Percentiles rank a stretch among this genome's conserved stretches.
Conservation (phyloP, 2,113 vertebrate genomes). For the Lates calcarifer region DNA sequence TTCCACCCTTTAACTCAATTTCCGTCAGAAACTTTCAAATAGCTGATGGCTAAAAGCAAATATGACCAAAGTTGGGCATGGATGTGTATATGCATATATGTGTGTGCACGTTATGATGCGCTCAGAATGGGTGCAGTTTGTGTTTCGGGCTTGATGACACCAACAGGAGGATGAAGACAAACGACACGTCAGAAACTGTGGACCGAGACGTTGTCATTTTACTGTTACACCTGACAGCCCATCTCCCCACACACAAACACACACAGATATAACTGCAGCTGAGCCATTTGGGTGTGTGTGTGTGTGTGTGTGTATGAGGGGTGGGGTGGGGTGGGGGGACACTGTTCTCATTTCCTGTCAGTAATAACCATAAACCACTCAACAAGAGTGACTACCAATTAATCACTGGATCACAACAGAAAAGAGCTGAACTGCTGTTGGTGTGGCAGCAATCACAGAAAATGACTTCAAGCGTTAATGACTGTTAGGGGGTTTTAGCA, state of each 20-base stretch:
- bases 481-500: constrained; percentile 50
- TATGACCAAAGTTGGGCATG: neutral
- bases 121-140: constrained; percentile 40
- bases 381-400: too few species aligned
- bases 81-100: constrained; percentile 4
- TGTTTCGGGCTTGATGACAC: constrained; percentile 63
- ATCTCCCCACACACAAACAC: neutral
- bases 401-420: too few species aligned
- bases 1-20: constrained; percentile 42
- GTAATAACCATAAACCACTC: too few species aligned
- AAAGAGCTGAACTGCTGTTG: constrained; percentile 58
- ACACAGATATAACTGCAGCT: neutral
- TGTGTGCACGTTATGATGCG: constrained; percentile 36
- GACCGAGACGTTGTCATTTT: constrained; percentile 78
- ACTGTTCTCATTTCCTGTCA: neutral
- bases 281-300: neutral
- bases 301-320: neutral
- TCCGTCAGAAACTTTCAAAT: constrained; percentile 45
- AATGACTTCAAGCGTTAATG: constrained; percentile 70
- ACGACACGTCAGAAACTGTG: constrained; percentile 74
- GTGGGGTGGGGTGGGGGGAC: too few species aligned
- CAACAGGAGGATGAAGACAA: constrained; percentile 80
- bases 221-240: constrained; percentile 72
- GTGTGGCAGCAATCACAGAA: constrained; percentile 66
- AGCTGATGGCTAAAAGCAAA: constrained; percentile 30